Evolutionary conservation across 2,888 invertebrate genomes (phyloP).

Genomic region (Drosophila pseudotakahashii): DNA sequence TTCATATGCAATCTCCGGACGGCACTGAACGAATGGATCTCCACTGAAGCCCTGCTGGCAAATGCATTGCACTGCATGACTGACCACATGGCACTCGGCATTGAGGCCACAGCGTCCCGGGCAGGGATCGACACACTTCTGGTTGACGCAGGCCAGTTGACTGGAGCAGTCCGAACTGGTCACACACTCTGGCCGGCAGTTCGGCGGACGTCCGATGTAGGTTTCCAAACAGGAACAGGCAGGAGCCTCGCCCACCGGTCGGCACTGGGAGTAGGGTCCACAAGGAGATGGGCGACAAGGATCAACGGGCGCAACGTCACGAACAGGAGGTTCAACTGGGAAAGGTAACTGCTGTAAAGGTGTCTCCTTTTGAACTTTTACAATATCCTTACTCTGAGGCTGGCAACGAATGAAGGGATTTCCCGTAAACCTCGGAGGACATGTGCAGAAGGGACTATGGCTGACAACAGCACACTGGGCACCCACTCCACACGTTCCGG

Average conservation of each 20-base stretch:
- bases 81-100: slow-evolving; percentile 90
- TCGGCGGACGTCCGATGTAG: slow-evolving; percentile 89
- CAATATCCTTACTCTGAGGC: slow-evolving; percentile 85
- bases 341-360: not conserved
- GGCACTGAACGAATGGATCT: slow-evolving; percentile 90
- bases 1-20: slow-evolving; percentile 76
- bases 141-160: slow-evolving; percentile 89
- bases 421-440: slow-evolving; percentile 88
- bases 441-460: slow-evolving; percentile 92
- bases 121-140: slow-evolving; percentile 91
- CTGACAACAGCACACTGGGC: slow-evolving; percentile 91
- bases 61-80: slow-evolving; percentile 90
- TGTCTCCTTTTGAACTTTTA: not conserved
- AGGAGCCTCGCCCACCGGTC: slow-evolving; percentile 87
- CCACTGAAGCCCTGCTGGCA: slow-evolving; percentile 89
- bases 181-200: slow-evolving; percentile 92
- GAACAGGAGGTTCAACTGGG: slow-evolving; percentile 84
- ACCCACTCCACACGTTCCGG: slow-evolving; percentile 91
- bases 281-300: slow-evolving; percentile 93
- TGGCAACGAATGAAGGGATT: slow-evolving; percentile 91
- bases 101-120: slow-evolving; percentile 89
- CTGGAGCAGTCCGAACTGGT: slow-evolving; percentile 90
- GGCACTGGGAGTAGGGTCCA: slow-evolving; percentile 91
- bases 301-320: slow-evolving; percentile 85
- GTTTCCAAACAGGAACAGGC: slow-evolving; percentile 90